Conservation (phyloP, 2,888 invertebrate genomes). For the Scaptomyza parva region DNA sequence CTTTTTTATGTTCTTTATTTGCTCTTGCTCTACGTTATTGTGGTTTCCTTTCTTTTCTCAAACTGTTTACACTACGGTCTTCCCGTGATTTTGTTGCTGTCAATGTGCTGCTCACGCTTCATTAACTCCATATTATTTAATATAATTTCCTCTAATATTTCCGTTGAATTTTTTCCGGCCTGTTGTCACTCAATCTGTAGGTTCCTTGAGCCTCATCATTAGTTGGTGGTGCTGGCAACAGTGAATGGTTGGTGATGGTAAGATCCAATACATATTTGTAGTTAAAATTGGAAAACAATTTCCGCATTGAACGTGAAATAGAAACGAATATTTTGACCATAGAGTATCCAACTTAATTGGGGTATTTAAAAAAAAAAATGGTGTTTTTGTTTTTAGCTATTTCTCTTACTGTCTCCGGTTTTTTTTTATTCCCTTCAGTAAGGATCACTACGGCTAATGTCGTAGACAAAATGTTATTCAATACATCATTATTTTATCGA, state of each 20-base stretch:
- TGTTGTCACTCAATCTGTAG: conserved; percentile 69
- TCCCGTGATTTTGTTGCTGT: conserved; percentile 23
- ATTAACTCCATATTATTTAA: conserved; percentile 77
- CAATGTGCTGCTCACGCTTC: conserved; percentile 64
- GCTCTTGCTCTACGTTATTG: conserved; percentile 47
- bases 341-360: conserved; percentile 3
- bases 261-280: conserved; percentile 44
- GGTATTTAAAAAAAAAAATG: neutral
- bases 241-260: neutral
- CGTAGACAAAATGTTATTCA: too few relatives aligned
- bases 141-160: conserved; percentile 69
- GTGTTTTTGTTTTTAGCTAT: neutral
- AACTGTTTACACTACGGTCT: conserved; percentile 19
- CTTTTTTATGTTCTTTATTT: conserved; percentile 61
- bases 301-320: conserved; percentile 36
- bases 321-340: conserved; percentile 18
- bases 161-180: conserved; percentile 52
- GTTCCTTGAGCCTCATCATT: conserved; percentile 53
- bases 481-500: too few relatives aligned
- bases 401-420: too few relatives aligned
- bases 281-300: conserved; percentile 63
- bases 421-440: too few relatives aligned
- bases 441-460: too few relatives aligned
- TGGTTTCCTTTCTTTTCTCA: conserved; percentile 31
- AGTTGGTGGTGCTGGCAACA: conserved; percentile 22